phyloP scores from a whole-genome alignment of 2,113 vertebrate species.

The Forbesichthys agassizii region DNA sequence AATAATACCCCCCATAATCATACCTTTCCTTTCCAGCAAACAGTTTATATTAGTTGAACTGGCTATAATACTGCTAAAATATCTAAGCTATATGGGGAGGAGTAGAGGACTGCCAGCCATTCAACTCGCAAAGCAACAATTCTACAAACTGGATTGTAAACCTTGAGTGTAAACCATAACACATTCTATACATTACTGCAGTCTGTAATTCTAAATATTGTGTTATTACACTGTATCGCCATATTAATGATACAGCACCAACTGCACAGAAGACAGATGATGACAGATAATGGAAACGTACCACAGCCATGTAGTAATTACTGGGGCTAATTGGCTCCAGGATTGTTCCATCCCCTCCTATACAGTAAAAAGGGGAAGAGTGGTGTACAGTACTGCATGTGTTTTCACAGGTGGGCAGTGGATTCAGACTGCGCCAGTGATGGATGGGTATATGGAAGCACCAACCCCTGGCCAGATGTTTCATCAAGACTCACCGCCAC shows the following conservation, averaged over 20 bases:
- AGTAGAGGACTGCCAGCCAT: too few relatives aligned
- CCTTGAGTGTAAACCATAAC: too few relatives aligned
- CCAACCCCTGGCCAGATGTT: conserved; percentile 38
- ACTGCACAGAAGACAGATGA: background rate
- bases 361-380: conserved; percentile 22
- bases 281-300: conserved; percentile 39
- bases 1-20: too few relatives aligned
- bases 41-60: too few relatives aligned
- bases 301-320: conserved; percentile 38
- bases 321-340: conserved; percentile 35
- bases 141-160: too few relatives aligned
- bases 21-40: too few relatives aligned
- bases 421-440: conserved; percentile 28
- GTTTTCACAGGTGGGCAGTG: conserved; percentile 37
- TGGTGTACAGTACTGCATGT: conserved; percentile 10
- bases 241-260: background rate
- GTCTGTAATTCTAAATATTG: conserved; percentile 3
- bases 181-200: background rate
- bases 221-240: background rate
- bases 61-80: too few relatives aligned
- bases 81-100: too few relatives aligned
- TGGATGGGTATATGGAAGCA: conserved; percentile 21
- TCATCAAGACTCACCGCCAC: conserved; percentile 9
- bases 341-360: conserved; percentile 22
- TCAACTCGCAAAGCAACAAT: too few relatives aligned